Evolutionary conservation across 2,113 vertebrate genomes (phyloP), one percentile per base, ranked within the genome.

Genomic region (Lanius collurio): DNA sequence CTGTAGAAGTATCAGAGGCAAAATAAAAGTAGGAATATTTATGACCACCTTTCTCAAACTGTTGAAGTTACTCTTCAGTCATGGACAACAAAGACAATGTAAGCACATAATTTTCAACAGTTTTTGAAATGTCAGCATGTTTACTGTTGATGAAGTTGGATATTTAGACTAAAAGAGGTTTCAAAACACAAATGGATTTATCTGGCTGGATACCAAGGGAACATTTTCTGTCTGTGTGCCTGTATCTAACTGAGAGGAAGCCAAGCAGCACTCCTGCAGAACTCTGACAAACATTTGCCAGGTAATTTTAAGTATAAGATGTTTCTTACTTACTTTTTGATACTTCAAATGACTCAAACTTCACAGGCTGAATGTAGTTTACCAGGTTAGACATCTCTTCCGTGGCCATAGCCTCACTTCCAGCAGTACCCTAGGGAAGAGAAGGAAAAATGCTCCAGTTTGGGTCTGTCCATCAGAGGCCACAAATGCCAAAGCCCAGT

Each of bases 331-430:
- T 98, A 99, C 99, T 99, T 99, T 99, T 99, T 65, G 99, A 99
- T 55, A 95, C 97, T 95, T 99, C 99, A 63, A 99, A 99, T 52
- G 98, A 98, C 97, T 99, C 98, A 77, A 99, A 99, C 97, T 99
- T 99, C 94, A 99, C 99, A 4, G 99, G 99, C 89, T 99, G 99
- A 95, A 99, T 98, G 96, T 99, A 99, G 97, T 99, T 99, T 89
- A 99, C 99, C 95, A 99, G 97, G 97, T 99, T 99, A 87, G 99
- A 99, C 99, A 99, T 99, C 97, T 99, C 99, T 86, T 99, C 99
- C 0, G 99, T 99, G 88, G 99, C 99, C 96, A 99, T 99, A 3
- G 99, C 99, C 92, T 99, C 99, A 8, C 99, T 99, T 82, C 99
- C 99, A 55, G 99, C 99, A 23, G 99, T 99, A 5, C 99, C 99